Evolutionary conservation across 2,113 vertebrate species (phyloP).

Genomic region (Egretta garzetta): DNA sequence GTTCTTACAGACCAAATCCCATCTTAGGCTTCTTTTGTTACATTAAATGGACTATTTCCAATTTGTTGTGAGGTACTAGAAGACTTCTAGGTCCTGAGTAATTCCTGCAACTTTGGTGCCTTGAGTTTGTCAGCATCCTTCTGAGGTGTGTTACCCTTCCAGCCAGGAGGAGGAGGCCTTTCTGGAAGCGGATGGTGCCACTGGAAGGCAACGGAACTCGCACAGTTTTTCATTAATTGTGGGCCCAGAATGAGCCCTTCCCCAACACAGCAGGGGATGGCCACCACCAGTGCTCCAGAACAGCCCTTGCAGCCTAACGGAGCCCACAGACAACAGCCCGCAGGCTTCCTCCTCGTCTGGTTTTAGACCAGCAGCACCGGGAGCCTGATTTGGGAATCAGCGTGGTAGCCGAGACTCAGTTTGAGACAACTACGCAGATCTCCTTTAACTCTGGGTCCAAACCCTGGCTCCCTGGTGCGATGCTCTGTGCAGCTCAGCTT

Average conservation of each 20-base stretch:
- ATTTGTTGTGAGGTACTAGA: not conserved
- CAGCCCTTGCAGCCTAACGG: not conserved
- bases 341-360: not conserved
- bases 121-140: not conserved
- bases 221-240: not conserved
- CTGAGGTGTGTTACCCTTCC: not conserved
- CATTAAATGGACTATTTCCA: not conserved
- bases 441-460: not conserved
- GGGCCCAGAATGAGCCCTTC: not conserved
- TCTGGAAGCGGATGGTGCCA: not conserved
- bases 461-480: not conserved
- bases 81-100: no score
- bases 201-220: not conserved
- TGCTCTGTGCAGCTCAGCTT: not conserved
- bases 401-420: not conserved
- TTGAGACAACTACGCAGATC: no score
- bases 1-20: not conserved
- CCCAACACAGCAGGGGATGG: accelerated
- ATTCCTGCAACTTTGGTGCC: not conserved
- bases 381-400: not conserved
- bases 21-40: not conserved
- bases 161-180: not conserved
- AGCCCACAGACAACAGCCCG: no score
- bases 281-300: not conserved
- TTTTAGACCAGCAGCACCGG: not conserved